phyloP scores from a whole-genome alignment of 2,888 invertebrate genomes.

The Melitaea athalia region DNA sequence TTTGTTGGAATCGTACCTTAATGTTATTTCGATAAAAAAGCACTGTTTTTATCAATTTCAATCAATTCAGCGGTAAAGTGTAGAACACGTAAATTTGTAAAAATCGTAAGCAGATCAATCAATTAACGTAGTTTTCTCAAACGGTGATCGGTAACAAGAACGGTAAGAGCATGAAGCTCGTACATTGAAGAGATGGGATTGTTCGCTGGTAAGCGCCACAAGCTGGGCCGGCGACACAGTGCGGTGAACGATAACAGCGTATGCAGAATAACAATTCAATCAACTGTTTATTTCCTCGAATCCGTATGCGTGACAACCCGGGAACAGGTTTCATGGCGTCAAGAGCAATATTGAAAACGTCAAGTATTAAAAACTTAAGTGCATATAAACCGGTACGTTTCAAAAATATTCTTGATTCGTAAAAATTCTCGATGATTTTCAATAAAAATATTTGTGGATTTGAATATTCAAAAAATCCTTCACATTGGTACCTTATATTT shows the following conservation, averaged over 20 bases:
- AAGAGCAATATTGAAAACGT: slow-evolving; percentile 59
- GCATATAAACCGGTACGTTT: background rate
- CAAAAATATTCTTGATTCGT: no score
- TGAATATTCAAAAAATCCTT: no score
- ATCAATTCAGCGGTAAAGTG: background rate
- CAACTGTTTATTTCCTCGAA: slow-evolving; percentile 78
- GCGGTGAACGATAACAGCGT: slow-evolving; percentile 48
- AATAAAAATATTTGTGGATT: no score
- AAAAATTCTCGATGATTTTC: no score
- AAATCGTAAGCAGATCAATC: slow-evolving; percentile 42
- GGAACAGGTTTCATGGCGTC: slow-evolving; percentile 70
- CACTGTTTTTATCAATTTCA: background rate
- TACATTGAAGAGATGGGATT: slow-evolving; percentile 43
- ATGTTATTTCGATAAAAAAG: background rate
- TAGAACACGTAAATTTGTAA: background rate
- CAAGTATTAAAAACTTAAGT: slow-evolving; percentile 13
- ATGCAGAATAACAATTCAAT: slow-evolving; percentile 74
- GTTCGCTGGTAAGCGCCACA: slow-evolving; percentile 34
- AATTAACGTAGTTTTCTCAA: slow-evolving; percentile 57
- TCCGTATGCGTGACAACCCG: slow-evolving; percentile 68
- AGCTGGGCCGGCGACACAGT: slow-evolving; percentile 47
- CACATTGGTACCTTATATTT: no score
- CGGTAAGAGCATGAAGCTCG: slow-evolving; percentile 54
- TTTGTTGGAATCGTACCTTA: background rate
- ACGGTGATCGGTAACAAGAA: slow-evolving; percentile 42